Evolutionary conservation across 2,888 invertebrate species (phyloP), one percentile per base, ranked within the genome.

Genomic region (Drosophila nigritarsus): DNA sequence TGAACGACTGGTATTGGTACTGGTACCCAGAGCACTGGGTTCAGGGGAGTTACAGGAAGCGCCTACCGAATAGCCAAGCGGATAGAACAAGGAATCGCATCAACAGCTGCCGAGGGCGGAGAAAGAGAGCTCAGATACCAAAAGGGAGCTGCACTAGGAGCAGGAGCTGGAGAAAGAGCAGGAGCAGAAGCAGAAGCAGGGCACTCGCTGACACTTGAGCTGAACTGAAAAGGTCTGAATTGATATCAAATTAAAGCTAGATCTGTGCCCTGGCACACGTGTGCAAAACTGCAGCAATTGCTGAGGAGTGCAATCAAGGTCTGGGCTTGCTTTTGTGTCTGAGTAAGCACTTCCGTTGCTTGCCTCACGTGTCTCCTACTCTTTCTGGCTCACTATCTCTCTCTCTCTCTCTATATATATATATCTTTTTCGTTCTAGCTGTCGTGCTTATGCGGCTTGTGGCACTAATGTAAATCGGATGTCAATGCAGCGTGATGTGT

Each of bases 381-480:
- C 48, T 20, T 27, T 38, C 68, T 24, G 29, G 9, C 56, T 36
- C n/a, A 20, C 36, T 27, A 38, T 34, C 68, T n/a, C 54, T n/a
- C 58, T 18, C 34, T 40, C n/a, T 2, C 58, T 34, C 29, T 11
- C 54, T 29, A 11, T 49, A 53, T 27, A 7, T 29, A 11, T 49
- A 53, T 27, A 7, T 45, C 20, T 45, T 7, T 8, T 45, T 8
- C 40, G 48, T 50, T 24, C 27, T 36, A 15, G 8, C 69, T 45
- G 20, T 27, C 30, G 34, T 40, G 38, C 13, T 58, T 48, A 55
- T 78, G 56, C 56, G 61, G 67, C 65, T 60, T 67, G 78, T 53
- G 62, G 62, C 87, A 84, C 90, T 91, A 91, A 92, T 92, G 92
- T 92, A 92, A 91, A 92, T 91, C 92, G 92, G 91, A 92, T 91